Conservation (phyloP, 2,113 vertebrate species). For the Corydoras maculifer region DNA sequence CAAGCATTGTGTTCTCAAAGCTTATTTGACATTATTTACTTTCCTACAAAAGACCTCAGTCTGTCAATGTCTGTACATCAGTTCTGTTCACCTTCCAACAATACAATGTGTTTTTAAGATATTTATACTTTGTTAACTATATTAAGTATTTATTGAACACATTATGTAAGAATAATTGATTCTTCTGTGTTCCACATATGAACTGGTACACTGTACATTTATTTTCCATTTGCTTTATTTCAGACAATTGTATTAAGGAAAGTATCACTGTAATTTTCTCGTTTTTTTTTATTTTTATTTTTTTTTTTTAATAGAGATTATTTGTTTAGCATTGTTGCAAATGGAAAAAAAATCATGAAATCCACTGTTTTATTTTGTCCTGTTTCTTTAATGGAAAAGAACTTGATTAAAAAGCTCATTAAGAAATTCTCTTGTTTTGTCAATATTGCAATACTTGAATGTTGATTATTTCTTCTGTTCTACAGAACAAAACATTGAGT, state of each 20-base stretch:
- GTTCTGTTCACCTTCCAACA: slow-evolving; percentile 8
- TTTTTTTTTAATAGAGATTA: not conserved
- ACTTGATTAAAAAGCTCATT: no score
- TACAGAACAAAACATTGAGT: no score
- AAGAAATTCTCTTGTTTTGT: no score
- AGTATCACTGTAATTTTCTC: slow-evolving; percentile 9
- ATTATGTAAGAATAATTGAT: slow-evolving; percentile 57
- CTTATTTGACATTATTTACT: not conserved
- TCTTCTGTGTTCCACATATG: slow-evolving; percentile 7
- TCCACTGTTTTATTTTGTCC: no score
- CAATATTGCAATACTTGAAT: no score
- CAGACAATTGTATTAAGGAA: slow-evolving; percentile 11
- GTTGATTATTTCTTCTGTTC: no score
- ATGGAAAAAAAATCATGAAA: no score
- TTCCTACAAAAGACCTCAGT: not conserved
- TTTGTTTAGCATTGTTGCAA: no score
- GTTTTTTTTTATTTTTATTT: not conserved
- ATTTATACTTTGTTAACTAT: slow-evolving; percentile 64
- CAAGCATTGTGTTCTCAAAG: not conserved
- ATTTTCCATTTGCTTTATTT: slow-evolving; percentile 9
- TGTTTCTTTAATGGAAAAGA: no score
- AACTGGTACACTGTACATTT: slow-evolving; percentile 21
- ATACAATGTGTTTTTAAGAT: slow-evolving; percentile 56
- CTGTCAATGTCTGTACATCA: not conserved
- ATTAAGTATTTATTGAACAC: slow-evolving; percentile 50